phyloP scores from a whole-genome alignment of 2,797 vertebrate species.

The Cirrhinus molitorella region DNA sequence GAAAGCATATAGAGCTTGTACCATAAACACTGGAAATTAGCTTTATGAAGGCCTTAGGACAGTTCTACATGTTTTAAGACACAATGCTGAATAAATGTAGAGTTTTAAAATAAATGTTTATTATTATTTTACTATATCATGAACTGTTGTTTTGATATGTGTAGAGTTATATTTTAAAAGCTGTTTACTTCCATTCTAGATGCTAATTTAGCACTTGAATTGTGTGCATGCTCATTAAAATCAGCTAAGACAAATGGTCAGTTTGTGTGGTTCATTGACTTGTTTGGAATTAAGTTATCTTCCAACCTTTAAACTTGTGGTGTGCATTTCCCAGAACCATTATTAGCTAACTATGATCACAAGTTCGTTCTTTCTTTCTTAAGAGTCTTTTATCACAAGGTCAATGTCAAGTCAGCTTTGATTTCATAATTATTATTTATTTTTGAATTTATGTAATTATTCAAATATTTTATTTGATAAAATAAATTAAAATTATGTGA shows the following conservation, averaged over 20 bases:
- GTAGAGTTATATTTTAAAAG: neutral
- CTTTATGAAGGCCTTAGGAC: neutral
- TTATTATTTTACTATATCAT: neutral
- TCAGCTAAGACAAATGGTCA: neutral
- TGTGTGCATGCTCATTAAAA: neutral
- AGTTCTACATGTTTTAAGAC: neutral
- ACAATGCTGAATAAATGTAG: neutral
- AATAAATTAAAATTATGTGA: neutral
- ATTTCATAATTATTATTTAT: neutral
- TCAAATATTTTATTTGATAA: neutral
- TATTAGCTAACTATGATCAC: too few relatives aligned
- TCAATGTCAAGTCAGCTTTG: neutral
- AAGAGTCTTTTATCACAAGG: neutral
- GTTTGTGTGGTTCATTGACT: neutral
- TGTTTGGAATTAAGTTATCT: neutral
- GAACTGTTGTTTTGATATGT: neutral
- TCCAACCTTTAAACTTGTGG: neutral
- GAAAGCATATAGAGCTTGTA: neutral
- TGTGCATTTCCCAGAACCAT: too few relatives aligned
- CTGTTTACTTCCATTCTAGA: neutral
- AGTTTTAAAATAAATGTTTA: neutral
- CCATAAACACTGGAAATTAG: neutral
- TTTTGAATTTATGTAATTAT: too few relatives aligned
- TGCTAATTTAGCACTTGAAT: conserved; percentile 3
- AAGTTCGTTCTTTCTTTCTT: neutral